These are phyloP conservation scores for Sisyra nigra DNA, from an alignment of 2,888 invertebrate species.

Conservation along the genomic window DNA sequence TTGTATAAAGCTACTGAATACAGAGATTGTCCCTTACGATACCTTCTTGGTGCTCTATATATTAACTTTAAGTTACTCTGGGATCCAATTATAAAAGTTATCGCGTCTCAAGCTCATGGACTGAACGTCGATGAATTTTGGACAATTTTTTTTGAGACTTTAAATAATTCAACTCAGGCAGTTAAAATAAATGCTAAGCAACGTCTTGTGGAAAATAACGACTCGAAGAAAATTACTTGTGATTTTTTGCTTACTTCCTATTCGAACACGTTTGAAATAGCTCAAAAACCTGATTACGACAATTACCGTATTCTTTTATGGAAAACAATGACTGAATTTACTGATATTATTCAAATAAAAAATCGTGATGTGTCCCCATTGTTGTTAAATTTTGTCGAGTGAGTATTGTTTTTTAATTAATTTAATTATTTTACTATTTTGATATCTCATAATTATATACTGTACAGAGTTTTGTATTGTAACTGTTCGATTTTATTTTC, in stretches of 20 bases:
- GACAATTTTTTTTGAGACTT: conserved; percentile 44
- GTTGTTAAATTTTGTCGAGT: conserved; percentile 66
- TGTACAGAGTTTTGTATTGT: too few species aligned
- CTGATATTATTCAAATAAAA: conserved; percentile 60
- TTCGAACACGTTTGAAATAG: conserved; percentile 14
- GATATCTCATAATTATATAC: too few species aligned
- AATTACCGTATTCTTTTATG: conserved; percentile 71
- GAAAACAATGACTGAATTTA: conserved; percentile 57
- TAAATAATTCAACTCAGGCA: not conserved
- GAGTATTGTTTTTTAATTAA: conserved; percentile 17
- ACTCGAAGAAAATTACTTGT: conserved; percentile 12
- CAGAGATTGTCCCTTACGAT: conserved; percentile 51
- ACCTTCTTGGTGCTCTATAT: conserved; percentile 67
- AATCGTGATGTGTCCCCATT: conserved; percentile 65
- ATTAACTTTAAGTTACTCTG: conserved; percentile 80
- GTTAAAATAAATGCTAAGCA: too few species aligned
- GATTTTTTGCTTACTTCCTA: conserved; percentile 15
- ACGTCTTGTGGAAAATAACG: conserved; percentile 28
- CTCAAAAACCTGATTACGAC: conserved; percentile 47
- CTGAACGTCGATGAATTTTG: conserved; percentile 50
- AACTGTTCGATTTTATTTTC: too few species aligned
- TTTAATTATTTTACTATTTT: not conserved
- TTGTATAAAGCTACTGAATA: conserved; percentile 39
- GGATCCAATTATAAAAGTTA: conserved; percentile 64
- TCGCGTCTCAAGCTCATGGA: conserved; percentile 55